phyloP scores from a whole-genome alignment of 2,113 vertebrate genomes.

The Connochaetes taurinus region DNA sequence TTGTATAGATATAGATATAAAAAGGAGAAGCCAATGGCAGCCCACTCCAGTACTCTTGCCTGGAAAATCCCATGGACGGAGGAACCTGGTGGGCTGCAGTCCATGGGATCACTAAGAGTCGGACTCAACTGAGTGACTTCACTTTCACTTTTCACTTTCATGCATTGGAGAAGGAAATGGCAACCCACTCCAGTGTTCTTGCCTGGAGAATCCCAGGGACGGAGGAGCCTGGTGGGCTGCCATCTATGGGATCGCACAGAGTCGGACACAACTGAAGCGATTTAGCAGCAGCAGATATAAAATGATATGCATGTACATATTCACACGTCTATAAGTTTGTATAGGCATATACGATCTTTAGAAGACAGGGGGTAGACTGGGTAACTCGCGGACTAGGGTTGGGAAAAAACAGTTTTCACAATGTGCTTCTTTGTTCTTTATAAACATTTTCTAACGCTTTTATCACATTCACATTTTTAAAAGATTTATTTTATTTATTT shows the following conservation, averaged over 20 bases:
- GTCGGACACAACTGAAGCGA: rapidly evolving
- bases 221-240: no score
- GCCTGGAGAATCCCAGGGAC: no score
- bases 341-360: neutral
- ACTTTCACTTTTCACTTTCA: no score
- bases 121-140: no score
- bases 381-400: neutral
- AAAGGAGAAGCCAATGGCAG: neutral
- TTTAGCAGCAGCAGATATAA: neutral
- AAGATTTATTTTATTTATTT: neutral
- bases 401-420: neutral
- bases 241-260: rapidly evolving
- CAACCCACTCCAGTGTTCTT: no score
- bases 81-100: no score
- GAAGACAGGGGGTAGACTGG: neutral
- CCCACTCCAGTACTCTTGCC: no score
- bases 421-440: neutral
- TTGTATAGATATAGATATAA: neutral
- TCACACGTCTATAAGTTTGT: neutral
- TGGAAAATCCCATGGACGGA: no score
- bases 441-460: neutral
- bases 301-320: neutral
- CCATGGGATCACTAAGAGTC: no score
- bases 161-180: no score
- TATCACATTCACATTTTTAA: neutral